Percentiles rank a stretch among this genome's conserved stretches.
Conservation (phyloP, 2,888 invertebrate genomes). For the Cerastis leucographa region DNA sequence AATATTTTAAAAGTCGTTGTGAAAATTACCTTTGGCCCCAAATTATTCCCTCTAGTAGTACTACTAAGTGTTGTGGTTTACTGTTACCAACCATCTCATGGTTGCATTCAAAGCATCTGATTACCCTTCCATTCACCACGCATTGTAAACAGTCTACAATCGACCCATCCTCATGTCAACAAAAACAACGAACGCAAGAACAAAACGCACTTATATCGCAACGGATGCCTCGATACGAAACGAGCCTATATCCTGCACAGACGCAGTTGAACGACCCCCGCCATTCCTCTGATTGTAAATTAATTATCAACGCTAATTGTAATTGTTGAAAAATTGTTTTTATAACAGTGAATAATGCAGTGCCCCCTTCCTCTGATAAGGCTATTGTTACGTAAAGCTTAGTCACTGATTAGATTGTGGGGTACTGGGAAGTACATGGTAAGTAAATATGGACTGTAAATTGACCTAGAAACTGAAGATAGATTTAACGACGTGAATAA, state of each 20-base stretch:
- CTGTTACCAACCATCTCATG: background rate
- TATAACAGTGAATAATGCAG: slow-evolving; percentile 47
- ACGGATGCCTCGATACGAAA: slow-evolving; percentile 81
- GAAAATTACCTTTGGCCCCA: background rate
- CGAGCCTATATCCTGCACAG: slow-evolving; percentile 79
- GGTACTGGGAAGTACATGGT: slow-evolving; percentile 32
- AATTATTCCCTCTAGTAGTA: background rate
- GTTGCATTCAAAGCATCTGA: slow-evolving; percentile 1
- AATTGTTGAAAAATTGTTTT: slow-evolving; percentile 63
- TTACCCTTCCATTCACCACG: slow-evolving; percentile 20
- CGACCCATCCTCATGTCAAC: slow-evolving; percentile 43
- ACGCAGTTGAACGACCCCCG: slow-evolving; percentile 76
- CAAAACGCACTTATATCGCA: slow-evolving; percentile 74
- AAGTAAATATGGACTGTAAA: slow-evolving; percentile 21
- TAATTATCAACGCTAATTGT: slow-evolving; percentile 74
- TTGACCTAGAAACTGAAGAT: slow-evolving; percentile 16
- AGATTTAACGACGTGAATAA: slow-evolving; percentile 9
- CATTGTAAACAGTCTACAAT: slow-evolving; percentile 43
- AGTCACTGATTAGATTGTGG: slow-evolving; percentile 55
- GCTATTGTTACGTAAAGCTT: slow-evolving; percentile 35
- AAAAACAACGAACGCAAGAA: slow-evolving; percentile 59
- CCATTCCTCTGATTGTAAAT: slow-evolving; percentile 74
- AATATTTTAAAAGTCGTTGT: background rate
- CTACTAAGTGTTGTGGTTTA: background rate
- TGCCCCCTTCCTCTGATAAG: slow-evolving; percentile 63